A percentile compares a stretch with the other conserved stretches of the same genome.
phyloP scores from a whole-genome alignment of 2,888 invertebrate genomes.

The Ephialtes manifestator region DNA sequence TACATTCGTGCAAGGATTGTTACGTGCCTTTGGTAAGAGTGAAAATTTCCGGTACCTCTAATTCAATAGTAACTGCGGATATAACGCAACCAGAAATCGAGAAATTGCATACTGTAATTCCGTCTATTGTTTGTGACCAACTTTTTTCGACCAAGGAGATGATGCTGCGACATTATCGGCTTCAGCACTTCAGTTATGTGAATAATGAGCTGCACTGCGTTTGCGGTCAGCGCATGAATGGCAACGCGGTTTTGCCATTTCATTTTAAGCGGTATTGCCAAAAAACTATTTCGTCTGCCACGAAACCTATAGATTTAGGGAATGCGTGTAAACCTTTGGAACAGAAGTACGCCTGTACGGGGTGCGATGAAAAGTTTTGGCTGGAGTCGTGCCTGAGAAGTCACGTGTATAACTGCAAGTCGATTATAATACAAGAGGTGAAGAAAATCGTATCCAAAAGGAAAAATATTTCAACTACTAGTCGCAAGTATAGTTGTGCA shows the following conservation, averaged over 20 bases:
- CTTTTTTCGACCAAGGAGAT: conserved; percentile 3
- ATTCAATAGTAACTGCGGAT: too few species aligned
- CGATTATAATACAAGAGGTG: background rate
- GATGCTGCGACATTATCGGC: conserved; percentile 42
- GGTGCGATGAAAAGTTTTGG: conserved; percentile 52
- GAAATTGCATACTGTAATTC: conserved; percentile 3
- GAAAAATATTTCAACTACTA: background rate
- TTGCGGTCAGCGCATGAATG: conserved; percentile 40
- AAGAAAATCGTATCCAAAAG: background rate
- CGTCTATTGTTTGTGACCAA: conserved; percentile 42
- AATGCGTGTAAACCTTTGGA: conserved; percentile 19
- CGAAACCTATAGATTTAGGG: background rate
- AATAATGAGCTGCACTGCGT: conserved; percentile 34
- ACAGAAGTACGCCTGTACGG: conserved; percentile 14
- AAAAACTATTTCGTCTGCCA: background rate
- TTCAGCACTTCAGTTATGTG: conserved; percentile 4
- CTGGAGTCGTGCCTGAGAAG: conserved; percentile 36
- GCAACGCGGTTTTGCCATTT: background rate
- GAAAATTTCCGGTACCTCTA: background rate
- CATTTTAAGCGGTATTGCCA: conserved; percentile 45
- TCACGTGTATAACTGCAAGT: background rate
- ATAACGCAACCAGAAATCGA: background rate
- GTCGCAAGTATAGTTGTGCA: conserved; percentile 1
- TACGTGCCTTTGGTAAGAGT: conserved; percentile 40
- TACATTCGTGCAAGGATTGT: conserved; percentile 53